Conservation (phyloP, 2,113 vertebrate species). For the Sorex fumeus region DNA sequence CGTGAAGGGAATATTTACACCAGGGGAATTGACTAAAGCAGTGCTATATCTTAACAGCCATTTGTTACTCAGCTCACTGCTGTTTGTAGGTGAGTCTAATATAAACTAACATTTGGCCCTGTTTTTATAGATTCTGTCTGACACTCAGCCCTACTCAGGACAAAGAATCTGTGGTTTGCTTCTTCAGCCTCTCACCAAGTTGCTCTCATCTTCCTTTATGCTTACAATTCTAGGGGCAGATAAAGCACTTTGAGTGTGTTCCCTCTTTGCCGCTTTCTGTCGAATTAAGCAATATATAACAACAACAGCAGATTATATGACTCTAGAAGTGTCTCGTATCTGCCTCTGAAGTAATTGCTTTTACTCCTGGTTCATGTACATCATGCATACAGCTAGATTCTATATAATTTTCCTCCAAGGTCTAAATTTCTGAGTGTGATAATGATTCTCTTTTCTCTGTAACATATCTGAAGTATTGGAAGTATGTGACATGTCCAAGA, state of each 20-base stretch:
- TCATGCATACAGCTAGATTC: not conserved
- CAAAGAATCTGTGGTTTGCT: not conserved
- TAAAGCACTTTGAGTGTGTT: not conserved
- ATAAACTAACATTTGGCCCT: not conserved
- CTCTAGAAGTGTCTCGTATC: not conserved
- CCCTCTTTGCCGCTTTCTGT: not conserved
- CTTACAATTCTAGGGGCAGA: not conserved
- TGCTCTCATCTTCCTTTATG: not conserved
- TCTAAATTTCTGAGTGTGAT: not conserved
- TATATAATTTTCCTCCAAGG: not conserved
- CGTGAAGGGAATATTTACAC: slow-evolving; percentile 40
- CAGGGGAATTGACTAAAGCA: slow-evolving; percentile 26
- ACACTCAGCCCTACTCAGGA: not conserved
- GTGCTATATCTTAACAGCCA: not conserved
- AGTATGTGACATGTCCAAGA: not conserved
- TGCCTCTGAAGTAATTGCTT: not conserved
- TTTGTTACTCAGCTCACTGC: not conserved
- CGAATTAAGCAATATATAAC: too few relatives aligned
- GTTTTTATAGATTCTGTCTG: not conserved
- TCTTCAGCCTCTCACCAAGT: not conserved
- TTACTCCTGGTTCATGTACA: not conserved
- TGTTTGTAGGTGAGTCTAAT: not conserved
- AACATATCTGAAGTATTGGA: not conserved
- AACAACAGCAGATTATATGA: not conserved
- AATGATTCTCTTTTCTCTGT: not conserved